Conservation (phyloP, 23 tunicate species). For the Botrylloides violaceus region DNA sequence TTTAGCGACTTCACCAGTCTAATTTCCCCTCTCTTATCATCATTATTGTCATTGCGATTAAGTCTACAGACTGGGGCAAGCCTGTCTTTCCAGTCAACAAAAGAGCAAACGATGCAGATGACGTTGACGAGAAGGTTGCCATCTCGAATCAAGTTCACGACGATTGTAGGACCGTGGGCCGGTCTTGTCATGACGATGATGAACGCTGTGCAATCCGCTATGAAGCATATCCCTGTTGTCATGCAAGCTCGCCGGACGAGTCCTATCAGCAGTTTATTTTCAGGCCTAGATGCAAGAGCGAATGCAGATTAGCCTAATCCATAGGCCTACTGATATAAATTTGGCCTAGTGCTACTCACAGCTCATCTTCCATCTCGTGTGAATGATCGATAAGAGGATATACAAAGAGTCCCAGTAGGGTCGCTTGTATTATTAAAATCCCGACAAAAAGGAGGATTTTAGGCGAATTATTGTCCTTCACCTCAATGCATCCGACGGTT, state of each 20-base stretch:
- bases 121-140: slow-evolving; percentile 73
- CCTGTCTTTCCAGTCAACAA: slow-evolving; percentile 74
- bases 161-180: slow-evolving; percentile 30
- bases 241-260: slow-evolving; percentile 60
- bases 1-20: not conserved
- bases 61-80: slow-evolving; percentile 35
- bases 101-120: slow-evolving; percentile 63
- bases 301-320: not conserved
- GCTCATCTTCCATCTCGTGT: not conserved
- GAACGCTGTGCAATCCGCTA: slow-evolving; percentile 67
- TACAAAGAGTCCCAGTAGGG: slow-evolving; percentile 53
- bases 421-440: slow-evolving; percentile 46
- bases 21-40: not conserved
- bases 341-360: slow-evolving; percentile 2
- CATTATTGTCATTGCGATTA: not conserved
- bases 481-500: slow-evolving; percentile 64
- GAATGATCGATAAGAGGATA: slow-evolving; percentile 75
- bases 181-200: slow-evolving; percentile 36
- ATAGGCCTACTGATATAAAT: not conserved
- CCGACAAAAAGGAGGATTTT: slow-evolving; percentile 59
- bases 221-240: slow-evolving; percentile 58
- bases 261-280: slow-evolving; percentile 43
- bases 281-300: slow-evolving; percentile 17
- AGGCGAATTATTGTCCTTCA: slow-evolving; percentile 31
- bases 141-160: slow-evolving; percentile 52